Base-by-base conservation (phyloP, 2,888 invertebrate species). In the Phania funesta region DNA sequence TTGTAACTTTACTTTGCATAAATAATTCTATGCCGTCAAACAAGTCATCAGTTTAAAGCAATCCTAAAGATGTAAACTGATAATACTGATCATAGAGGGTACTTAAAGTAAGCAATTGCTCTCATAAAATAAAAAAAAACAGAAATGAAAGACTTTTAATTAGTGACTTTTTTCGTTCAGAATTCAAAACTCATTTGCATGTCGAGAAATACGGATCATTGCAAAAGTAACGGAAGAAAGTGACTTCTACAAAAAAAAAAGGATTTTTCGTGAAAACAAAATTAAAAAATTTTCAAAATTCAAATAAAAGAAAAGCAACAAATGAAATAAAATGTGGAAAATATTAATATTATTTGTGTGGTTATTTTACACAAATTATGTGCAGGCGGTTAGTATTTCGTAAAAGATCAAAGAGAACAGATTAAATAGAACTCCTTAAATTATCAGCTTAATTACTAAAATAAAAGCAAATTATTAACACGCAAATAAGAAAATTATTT, bases 101-200 rank as follows among this genome's bases (percentile, higher is more conserved):
- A 65, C 48, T 54, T 77, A 20, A 46, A 52, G 20, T 18, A 58
- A 46, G 20, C 73, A 73, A 67, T 46, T 73, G 16, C 56, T 74
- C 78, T 58, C 44, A 46, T 64, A 35, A 46, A 65, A 67, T 56
- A 52, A 71, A 65, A 32, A 38, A 13, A 44, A 44, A 41, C 22
- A 24, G 52, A 41, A n/a, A 46, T 44, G 29, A 9, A 56, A 60
- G 41, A 29, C 48, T 68, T 73, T 68, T 44, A 62, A 68, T 74
- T 58, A 29, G 54, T 29, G 29, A 46, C 70, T 46, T 44, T n/a
- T 56, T 50, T 22, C 29, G 67, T 44, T 50, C 8, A 44, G 46
- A 74, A 74, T 46, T 82, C 64, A 82, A 82, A 82, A 70, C 70
- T 58, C 44, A 78, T 82, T 82, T 65, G 60, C 65, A 65, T 75